Base-by-base conservation (phyloP, 2,888 invertebrate genomes). In the Euplexia lucipara region DNA sequence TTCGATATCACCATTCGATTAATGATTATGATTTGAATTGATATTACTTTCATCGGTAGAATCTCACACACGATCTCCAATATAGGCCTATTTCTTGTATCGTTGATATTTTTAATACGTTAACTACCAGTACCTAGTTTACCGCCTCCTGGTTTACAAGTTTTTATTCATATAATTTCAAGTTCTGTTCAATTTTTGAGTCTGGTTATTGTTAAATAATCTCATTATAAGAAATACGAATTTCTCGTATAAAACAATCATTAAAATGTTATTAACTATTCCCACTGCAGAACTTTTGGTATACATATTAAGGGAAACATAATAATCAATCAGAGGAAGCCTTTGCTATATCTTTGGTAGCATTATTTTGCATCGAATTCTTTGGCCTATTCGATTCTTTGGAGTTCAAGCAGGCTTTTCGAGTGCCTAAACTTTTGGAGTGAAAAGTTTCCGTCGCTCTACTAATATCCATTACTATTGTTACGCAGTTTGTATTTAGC, bases 11-110 rank as follows among this genome's bases (percentile, higher is more conserved):
- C 53, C 34, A 52, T 54, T 59, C 60, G 49, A 70, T 58, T 59
- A 75, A 75, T 56, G 59, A 35, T 61, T 64, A 61, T 65, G 44
- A 72, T 75, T 75, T 44, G 35, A 76, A 69, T 76, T 39, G 72
- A 52, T 72, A 66, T 76, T 66, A 32, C 69, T 56, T 48, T 59
- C n/a, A 10, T 48, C 26, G 41, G 37, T 32, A 18, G 20, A 58
- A 49, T 67, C 60, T 42, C 49, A 47, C 47, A 35, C 35, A 56
- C 12, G 10, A 42, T 64, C 30, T 32, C 14, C 18, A 6, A 41
- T 7, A 41, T 7, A 16, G 20, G 5, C 26, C 30, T 30, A 1
- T 49, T 14, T 14, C 18, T 32, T 34, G 7, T 30, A 16, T 12
- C 16, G 10, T n/a, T 48, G 12, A 18, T 18, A 18, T 47, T 26